Conservation (phyloP, 2,797 vertebrate genomes). For the Cryptoprocta ferox region DNA sequence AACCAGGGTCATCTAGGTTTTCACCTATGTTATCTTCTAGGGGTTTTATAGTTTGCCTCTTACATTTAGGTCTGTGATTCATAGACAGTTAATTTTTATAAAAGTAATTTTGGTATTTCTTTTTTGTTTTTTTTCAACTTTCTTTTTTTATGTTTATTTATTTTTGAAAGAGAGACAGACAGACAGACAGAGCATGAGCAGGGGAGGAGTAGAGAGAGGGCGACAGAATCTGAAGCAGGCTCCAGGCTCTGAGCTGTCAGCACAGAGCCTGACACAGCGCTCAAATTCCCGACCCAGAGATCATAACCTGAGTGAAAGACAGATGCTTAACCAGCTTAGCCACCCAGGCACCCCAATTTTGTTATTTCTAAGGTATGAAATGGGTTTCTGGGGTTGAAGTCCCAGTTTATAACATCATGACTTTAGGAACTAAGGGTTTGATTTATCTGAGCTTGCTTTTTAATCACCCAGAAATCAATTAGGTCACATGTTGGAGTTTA, state of each 20-base stretch:
- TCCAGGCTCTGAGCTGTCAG: too few species aligned
- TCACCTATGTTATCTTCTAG: neutral
- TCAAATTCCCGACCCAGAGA: too few species aligned
- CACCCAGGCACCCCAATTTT: neutral
- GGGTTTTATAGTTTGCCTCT: neutral
- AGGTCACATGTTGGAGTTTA: slow-evolving; percentile 1
- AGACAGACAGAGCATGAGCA: too few species aligned
- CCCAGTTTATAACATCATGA: neutral
- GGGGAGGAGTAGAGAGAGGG: too few species aligned
- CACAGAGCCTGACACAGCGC: too few species aligned
- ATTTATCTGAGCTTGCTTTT: neutral
- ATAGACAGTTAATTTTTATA: neutral
- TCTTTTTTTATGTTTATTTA: too few species aligned
- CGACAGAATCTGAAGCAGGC: too few species aligned
- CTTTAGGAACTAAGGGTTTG: neutral
- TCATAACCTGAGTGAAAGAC: too few species aligned
- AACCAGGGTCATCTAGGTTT: neutral
- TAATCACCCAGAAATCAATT: neutral
- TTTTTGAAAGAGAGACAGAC: too few species aligned
- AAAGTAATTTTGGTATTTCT: neutral
- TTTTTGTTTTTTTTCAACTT: too few species aligned
- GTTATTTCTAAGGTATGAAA: neutral
- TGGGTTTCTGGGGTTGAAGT: neutral
- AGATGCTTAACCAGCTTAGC: too few species aligned
- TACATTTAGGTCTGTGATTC: neutral